Base-by-base conservation (phyloP, 1,140 invertebrate species). In the Neomicropteryx cornuta region DNA sequence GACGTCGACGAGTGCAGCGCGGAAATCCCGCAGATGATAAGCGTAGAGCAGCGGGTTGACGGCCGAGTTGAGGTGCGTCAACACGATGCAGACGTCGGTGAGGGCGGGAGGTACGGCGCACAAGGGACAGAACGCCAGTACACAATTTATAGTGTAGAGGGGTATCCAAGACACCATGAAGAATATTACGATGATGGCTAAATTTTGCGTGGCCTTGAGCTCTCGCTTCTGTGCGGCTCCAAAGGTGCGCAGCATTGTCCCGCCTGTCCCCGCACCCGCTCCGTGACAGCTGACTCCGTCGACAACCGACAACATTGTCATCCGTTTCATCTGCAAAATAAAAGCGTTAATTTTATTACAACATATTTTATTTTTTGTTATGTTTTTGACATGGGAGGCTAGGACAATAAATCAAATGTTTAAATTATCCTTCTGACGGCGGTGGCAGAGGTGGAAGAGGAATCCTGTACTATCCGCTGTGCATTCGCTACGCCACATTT, bases 111-210 rank as follows among this genome's bases (percentile, higher is more conserved):
- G 76, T 18, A 86, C 77, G 33, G 73, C 56, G 48, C 81, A 80
- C 2, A 71, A 51, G 0, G 70, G 73, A 48, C 79, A 83, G 54
- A 90, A 90, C 1, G 86, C 86, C 54, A 85, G 75, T 13, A 91
- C 72, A 47, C 84, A 89, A 58, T 94, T 93, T 43, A 91, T 86
- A 18, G 87, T 91, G 62, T 93, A 92, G 3, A 94, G 66, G 0
- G 88, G 88, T 33, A 93, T 84, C 88, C 89, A 94, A 53, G 87
- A 92, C 31, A 92, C 71, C 61, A 92, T 87, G 65, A 94, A 94
- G 63, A 92, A 91, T 22, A 86, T 62, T 1, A 94, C 88, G 34
- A 94, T 92, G 41, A 90, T 82, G 28, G 85, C 84, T 1, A 94
- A 71, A 58, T 89, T 93, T 52, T 91, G 86, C 1, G 88, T 90